A percentile compares a stretch with the other conserved stretches of the same genome.
Evolutionary conservation across 2,888 invertebrate genomes (phyloP).

Genomic region (Cyclophora punctaria): DNA sequence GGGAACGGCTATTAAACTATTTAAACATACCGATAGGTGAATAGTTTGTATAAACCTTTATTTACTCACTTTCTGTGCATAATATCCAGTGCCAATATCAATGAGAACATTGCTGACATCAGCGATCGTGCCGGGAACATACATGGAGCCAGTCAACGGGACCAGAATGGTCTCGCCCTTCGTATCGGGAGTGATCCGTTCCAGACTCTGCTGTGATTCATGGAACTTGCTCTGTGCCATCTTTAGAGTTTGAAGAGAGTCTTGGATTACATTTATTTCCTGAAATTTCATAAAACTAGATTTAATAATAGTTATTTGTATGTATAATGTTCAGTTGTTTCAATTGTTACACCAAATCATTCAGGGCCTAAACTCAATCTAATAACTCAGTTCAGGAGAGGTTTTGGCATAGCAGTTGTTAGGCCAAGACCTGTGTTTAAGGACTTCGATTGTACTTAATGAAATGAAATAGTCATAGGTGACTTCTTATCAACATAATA

Average conservation of each 20-base stretch:
- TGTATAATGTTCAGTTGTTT: too few species aligned
- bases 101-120: conserved; percentile 92
- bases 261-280: conserved; percentile 92
- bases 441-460: too few species aligned
- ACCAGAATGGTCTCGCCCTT: conserved; percentile 91
- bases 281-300: conserved; percentile 39
- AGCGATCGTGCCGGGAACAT: conserved; percentile 91
- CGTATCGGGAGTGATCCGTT: conserved; percentile 83
- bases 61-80: conserved; percentile 87
- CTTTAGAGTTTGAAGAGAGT: conserved; percentile 91
- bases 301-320: conserved; percentile 3
- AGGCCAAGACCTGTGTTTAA: too few species aligned
- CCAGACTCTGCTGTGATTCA: conserved; percentile 89
- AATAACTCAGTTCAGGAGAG: too few species aligned
- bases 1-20: too few species aligned
- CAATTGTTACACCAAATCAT: too few species aligned
- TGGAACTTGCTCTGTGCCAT: conserved; percentile 92
- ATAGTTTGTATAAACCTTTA: not conserved
- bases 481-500: too few species aligned
- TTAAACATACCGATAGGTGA: too few species aligned
- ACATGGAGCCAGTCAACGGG: conserved; percentile 97
- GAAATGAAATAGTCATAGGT: too few species aligned
- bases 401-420: too few species aligned
- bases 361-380: too few species aligned
- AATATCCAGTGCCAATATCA: conserved; percentile 98